Evolutionary conservation across 2,113 vertebrate genomes (phyloP).

Genomic region (Eonycteris spelaea): DNA sequence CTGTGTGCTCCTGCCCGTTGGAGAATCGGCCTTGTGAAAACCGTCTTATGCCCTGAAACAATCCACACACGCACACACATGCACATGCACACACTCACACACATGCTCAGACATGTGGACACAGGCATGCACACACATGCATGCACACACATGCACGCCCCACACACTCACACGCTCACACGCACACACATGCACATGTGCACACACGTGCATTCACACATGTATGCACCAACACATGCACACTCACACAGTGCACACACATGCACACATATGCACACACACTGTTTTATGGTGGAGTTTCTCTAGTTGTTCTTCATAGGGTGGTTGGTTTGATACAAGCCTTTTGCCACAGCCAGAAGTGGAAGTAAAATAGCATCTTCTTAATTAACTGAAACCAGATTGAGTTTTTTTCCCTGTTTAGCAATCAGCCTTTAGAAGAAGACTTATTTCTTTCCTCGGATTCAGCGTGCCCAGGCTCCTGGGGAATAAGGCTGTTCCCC

Average conservation of each 20-base stretch:
- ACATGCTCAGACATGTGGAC: too few species aligned
- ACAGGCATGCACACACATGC: too few species aligned
- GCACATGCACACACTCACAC: neutral
- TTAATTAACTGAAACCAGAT: constrained; percentile 21
- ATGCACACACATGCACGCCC: neutral
- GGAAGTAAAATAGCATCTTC: neutral
- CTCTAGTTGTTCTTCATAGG: neutral
- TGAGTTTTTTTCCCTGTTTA: neutral
- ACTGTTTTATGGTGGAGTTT: neutral
- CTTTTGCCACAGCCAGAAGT: neutral
- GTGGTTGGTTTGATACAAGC: neutral
- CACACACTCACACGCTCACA: too few species aligned
- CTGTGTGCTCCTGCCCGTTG: too few species aligned
- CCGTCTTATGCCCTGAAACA: neutral
- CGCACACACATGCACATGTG: neutral
- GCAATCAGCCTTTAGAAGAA: constrained; percentile 27
- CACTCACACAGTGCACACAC: too few species aligned
- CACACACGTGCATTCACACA: too few species aligned
- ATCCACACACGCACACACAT: neutral
- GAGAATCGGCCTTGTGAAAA: neutral
- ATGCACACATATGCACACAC: too few species aligned
- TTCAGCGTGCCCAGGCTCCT: neutral
- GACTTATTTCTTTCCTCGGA: neutral
- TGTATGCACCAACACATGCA: too few species aligned
- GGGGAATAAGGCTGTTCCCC: neutral